Evolutionary conservation across 2,113 vertebrate species (phyloP).

Genomic region (Prunella himalayana): DNA sequence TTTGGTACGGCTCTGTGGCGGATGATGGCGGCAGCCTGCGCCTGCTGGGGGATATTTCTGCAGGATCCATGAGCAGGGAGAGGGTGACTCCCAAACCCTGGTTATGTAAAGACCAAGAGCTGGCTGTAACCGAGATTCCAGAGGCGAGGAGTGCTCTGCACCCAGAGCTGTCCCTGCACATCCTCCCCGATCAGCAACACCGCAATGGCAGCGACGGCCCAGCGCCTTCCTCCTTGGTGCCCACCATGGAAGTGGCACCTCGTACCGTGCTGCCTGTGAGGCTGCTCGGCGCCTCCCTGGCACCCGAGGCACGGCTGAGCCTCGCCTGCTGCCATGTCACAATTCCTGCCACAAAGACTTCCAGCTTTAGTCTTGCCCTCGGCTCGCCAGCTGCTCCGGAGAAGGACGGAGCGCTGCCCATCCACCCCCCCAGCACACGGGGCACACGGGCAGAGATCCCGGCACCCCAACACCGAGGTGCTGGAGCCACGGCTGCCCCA

Average conservation of each 20-base stretch:
- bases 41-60: background rate
- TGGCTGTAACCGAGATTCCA: background rate
- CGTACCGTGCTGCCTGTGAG: background rate
- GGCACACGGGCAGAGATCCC: rapidly evolving
- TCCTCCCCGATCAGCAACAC: background rate
- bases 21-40: background rate
- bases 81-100: background rate
- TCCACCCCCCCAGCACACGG: background rate
- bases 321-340: background rate
- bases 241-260: background rate
- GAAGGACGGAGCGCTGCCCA: background rate
- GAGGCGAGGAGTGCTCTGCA: background rate
- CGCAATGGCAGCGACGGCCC: rapidly evolving
- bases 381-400: background rate
- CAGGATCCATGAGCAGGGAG: background rate
- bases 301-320: background rate
- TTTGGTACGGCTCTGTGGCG: conserved; percentile 2
- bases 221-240: background rate
- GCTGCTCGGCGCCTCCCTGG: background rate
- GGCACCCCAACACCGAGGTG: rapidly evolving
- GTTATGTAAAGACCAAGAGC: background rate
- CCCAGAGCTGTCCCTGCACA: background rate
- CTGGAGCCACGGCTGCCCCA: background rate
- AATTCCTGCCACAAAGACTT: conserved; percentile 13
- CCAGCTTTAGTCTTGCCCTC: background rate